These are phyloP conservation scores for Bryconaethiops microstoma DNA, from an alignment of 2,797 vertebrate genomes.

Conservation along the genomic window DNA sequence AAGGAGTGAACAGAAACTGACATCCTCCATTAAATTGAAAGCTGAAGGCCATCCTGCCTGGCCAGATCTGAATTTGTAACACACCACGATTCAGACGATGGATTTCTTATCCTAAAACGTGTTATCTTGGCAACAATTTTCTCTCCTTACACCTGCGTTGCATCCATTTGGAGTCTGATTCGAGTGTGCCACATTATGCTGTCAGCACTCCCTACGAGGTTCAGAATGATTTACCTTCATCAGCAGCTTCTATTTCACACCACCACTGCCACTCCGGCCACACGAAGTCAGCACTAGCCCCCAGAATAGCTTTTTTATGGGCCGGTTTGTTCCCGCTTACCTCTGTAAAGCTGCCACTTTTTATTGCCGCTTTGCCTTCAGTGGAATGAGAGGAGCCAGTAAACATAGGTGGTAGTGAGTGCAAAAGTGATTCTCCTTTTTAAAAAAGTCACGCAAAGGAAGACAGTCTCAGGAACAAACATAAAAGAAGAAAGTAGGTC, in stretches of 20 bases:
- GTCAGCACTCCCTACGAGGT: not conserved
- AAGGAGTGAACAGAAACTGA: not conserved
- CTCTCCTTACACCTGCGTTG: not conserved
- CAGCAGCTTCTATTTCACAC: constrained; percentile 17
- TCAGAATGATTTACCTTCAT: not conserved
- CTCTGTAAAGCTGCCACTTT: constrained; percentile 21
- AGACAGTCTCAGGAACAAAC: constrained; percentile 11
- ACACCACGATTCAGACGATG: not conserved
- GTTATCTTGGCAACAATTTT: not conserved
- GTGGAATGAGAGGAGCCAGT: constrained; percentile 5
- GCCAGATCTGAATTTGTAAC: not conserved
- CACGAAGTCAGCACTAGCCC: not conserved
- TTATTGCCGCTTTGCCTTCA: not conserved
- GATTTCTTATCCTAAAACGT: not conserved
- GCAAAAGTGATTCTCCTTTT: constrained; percentile 24
- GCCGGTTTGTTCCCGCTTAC: constrained; percentile 11
- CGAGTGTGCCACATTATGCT: not conserved
- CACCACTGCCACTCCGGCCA: not conserved
- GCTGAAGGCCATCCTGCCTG: not conserved
- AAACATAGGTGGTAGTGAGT: not conserved
- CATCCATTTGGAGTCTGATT: not conserved
- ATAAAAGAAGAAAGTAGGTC: constrained; percentile 71
- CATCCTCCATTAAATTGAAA: not conserved
- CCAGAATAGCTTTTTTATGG: constrained; percentile 37
- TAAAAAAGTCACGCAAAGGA: constrained; percentile 22